Evolutionary conservation across 2,888 invertebrate genomes (phyloP).

Genomic region (Tipula vernalis): DNA sequence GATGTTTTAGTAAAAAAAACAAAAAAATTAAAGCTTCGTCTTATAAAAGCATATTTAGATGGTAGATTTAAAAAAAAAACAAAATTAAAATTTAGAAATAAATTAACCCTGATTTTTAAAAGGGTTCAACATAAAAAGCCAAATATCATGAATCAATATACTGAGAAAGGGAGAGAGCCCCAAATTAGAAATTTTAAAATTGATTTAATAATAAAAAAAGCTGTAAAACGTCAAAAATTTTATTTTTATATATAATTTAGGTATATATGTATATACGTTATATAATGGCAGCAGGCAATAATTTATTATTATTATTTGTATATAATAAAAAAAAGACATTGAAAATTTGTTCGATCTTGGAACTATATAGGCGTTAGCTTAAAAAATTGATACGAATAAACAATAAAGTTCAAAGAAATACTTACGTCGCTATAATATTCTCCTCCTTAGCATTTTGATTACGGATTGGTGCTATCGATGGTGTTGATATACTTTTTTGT

Average conservation of each 20-base stretch:
- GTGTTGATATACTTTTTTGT: conserved; percentile 83
- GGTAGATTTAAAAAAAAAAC: neutral
- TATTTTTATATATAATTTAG: neutral
- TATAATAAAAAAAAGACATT: neutral
- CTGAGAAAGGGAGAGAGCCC: neutral
- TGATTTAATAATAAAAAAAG: neutral
- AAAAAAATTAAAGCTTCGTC: neutral
- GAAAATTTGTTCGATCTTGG: neutral
- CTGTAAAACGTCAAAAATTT: neutral
- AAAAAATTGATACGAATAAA: neutral
- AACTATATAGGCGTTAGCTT: neutral
- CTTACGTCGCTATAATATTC: conserved; percentile 41
- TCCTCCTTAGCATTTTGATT: conserved; percentile 46
- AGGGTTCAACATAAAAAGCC: neutral
- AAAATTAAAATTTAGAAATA: neutral
- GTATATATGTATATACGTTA: neutral
- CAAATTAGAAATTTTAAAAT: neutral
- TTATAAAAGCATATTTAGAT: neutral
- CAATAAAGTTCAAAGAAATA: conserved; percentile 18
- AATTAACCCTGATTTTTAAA: neutral
- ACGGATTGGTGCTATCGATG: conserved; percentile 66
- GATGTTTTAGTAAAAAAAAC: neutral
- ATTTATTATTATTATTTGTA: neutral
- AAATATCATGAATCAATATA: neutral
- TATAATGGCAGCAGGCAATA: neutral